These are phyloP conservation scores for Cyanoderma ruficeps DNA, from an alignment of 2,113 vertebrate genomes.

Conservation along the genomic window DNA sequence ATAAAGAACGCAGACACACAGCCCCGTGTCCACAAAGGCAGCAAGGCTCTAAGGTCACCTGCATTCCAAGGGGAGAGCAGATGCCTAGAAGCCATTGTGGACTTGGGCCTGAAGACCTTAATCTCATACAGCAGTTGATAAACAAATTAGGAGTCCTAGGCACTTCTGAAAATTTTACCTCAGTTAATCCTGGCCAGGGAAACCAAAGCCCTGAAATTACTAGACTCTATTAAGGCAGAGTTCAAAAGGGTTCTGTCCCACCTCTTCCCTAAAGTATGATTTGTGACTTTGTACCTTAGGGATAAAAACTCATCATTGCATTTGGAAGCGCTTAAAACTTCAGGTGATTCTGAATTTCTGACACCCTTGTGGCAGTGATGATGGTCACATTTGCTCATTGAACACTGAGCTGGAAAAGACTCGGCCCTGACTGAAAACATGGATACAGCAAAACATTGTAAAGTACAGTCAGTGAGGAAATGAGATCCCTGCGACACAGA, in stretches of 20 bases:
- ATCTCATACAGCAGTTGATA: background rate
- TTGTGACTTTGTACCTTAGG: background rate
- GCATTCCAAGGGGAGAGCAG: background rate
- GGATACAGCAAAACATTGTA: background rate
- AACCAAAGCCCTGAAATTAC: slow-evolving; percentile 20
- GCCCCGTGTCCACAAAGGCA: background rate
- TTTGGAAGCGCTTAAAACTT: slow-evolving; percentile 22
- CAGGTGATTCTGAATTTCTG: background rate
- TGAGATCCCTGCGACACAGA: background rate
- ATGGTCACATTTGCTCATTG: background rate
- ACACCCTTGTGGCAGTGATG: slow-evolving; percentile 7
- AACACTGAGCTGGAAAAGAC: background rate
- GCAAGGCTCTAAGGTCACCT: background rate
- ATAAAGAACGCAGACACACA: background rate
- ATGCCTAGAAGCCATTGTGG: background rate
- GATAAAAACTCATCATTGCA: background rate
- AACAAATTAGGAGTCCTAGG: background rate
- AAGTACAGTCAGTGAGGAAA: background rate
- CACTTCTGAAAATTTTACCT: slow-evolving; percentile 51
- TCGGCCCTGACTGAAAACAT: background rate
- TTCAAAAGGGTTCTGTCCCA: slow-evolving; percentile 1
- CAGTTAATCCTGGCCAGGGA: slow-evolving; percentile 27
- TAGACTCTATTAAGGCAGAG: slow-evolving; percentile 54
- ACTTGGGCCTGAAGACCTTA: background rate
- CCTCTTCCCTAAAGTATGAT: background rate